These are phyloP conservation scores for Sicus ferrugineus DNA, from an alignment of 2,888 invertebrate genomes.

Conservation along the genomic window DNA sequence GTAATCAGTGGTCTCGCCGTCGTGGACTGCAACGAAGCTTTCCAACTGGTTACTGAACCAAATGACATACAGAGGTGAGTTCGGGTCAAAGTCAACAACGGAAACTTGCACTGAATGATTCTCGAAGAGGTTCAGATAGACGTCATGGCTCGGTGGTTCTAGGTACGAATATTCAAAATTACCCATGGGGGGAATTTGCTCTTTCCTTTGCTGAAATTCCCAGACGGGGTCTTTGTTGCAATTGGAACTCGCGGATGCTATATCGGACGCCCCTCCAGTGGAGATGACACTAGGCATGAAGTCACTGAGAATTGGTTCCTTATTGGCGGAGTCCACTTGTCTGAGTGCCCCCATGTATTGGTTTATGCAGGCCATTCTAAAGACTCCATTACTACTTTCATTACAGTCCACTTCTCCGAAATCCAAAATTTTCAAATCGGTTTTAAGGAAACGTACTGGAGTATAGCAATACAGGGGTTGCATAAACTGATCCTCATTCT, in stretches of 20 bases:
- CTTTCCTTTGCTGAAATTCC: too few relatives aligned
- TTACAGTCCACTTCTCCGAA: constrained; percentile 36
- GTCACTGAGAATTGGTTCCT: too few relatives aligned
- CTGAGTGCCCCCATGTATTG: too few relatives aligned
- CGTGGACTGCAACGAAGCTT: constrained; percentile 31
- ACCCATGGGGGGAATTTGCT: background rate
- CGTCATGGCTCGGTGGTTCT: constrained; percentile 50
- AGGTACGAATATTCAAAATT: constrained; percentile 43
- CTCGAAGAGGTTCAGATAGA: constrained; percentile 45
- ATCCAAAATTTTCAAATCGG: constrained; percentile 44
- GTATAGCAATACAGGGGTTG: constrained; percentile 51
- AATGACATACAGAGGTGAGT: constrained; percentile 49
- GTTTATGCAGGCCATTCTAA: constrained; percentile 37
- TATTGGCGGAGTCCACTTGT: too few relatives aligned
- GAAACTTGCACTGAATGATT: constrained; percentile 47
- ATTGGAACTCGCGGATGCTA: too few relatives aligned
- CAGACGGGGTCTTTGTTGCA: too few relatives aligned
- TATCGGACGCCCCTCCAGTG: too few relatives aligned
- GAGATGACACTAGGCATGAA: too few relatives aligned
- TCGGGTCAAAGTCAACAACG: constrained; percentile 41
- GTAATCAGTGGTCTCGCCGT: constrained; percentile 44
- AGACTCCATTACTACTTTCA: background rate
- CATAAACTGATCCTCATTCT: constrained; percentile 46
- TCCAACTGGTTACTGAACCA: constrained; percentile 53
- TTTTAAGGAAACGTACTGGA: constrained; percentile 49